These are phyloP conservation scores for Dromiciops gliroides DNA, from an alignment of 2,113 vertebrate species.

Conservation along the genomic window DNA sequence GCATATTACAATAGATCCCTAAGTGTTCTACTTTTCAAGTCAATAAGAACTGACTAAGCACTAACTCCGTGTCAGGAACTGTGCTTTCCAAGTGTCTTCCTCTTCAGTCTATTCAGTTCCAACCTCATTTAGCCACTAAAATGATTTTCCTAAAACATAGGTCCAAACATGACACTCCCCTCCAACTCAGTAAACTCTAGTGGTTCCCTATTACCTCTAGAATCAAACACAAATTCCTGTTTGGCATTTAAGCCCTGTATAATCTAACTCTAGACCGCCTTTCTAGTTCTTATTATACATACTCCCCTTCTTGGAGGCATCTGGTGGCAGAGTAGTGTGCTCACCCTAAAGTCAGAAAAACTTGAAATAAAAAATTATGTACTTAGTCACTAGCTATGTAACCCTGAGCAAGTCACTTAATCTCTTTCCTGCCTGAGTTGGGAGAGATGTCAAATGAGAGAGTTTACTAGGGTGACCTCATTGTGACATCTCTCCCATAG, in stretches of 20 bases:
- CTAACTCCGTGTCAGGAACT: neutral
- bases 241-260: too few species aligned
- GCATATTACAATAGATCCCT: neutral
- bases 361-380: neutral
- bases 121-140: neutral
- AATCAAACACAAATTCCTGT: neutral
- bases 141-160: neutral
- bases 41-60: neutral
- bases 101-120: neutral
- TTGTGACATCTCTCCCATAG: neutral
- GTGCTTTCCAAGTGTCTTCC: neutral
- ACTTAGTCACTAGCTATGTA: neutral
- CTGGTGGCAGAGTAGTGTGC: neutral
- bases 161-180: neutral
- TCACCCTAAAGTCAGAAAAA: neutral
- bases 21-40: neutral
- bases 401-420: neutral
- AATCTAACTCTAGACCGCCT: too few species aligned
- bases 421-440: neutral
- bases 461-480: too few species aligned
- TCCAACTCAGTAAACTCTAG: neutral
- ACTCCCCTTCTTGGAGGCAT: neutral
- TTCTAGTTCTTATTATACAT: neutral
- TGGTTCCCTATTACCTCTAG: neutral
- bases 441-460: neutral